phyloP scores from a whole-genome alignment of 2,888 invertebrate genomes.

The Ptychoptera albimana region DNA sequence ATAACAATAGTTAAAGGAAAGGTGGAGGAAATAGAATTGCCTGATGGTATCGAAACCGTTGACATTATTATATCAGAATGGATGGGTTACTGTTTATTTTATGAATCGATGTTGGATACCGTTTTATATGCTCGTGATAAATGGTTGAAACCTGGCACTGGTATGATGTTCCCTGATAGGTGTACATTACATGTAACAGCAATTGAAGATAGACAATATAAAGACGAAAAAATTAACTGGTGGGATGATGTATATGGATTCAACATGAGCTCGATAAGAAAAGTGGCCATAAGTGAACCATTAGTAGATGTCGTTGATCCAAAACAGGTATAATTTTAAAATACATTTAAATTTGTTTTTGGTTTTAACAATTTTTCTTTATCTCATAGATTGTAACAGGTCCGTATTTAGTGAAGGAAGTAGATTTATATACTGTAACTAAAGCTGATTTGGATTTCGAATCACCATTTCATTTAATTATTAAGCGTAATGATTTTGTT shows the following conservation, averaged over 20 bases:
- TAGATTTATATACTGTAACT: slow-evolving; percentile 95
- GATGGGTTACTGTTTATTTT: slow-evolving; percentile 81
- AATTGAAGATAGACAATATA: slow-evolving; percentile 95
- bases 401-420: slow-evolving; percentile 88
- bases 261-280: slow-evolving; percentile 96
- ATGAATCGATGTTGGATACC: slow-evolving; percentile 99
- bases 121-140: slow-evolving; percentile 97
- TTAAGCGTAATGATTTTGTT: slow-evolving; percentile 85
- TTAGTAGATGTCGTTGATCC: slow-evolving; percentile 97
- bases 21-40: slow-evolving; percentile 89
- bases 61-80: slow-evolving; percentile 79
- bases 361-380: slow-evolving; percentile 26
- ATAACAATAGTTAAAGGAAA: slow-evolving; percentile 77
- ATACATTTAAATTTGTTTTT: not conserved
- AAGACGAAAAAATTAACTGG: slow-evolving; percentile 99
- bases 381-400: slow-evolving; percentile 64
- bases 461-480: slow-evolving; percentile 68
- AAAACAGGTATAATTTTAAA: slow-evolving; percentile 46
- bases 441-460: slow-evolving; percentile 87
- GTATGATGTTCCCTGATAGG: slow-evolving; percentile 79
- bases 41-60: slow-evolving; percentile 77
- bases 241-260: slow-evolving; percentile 99
- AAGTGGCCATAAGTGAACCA: slow-evolving; percentile 96
- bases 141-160: slow-evolving; percentile 81
- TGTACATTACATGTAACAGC: slow-evolving; percentile 90